These are phyloP conservation scores for Leptopilina clavipes DNA, from an alignment of 1,140 invertebrate genomes.

Conservation along the genomic window DNA sequence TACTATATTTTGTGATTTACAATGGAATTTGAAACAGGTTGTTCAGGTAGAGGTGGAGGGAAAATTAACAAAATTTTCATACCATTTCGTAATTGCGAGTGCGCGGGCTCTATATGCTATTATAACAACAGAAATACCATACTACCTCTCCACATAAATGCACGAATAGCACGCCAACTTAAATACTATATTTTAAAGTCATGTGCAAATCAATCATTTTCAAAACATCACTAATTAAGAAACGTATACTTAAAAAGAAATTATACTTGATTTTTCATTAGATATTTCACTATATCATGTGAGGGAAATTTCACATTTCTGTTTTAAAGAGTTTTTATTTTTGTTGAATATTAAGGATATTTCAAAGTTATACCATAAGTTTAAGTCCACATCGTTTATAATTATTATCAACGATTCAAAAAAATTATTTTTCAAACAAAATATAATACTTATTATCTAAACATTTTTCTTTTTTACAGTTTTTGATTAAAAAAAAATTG, in stretches of 20 bases:
- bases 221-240: background rate
- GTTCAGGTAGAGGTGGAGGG: background rate
- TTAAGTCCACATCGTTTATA: too few relatives aligned
- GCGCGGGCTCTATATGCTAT: background rate
- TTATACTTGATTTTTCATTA: background rate
- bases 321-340: too few relatives aligned
- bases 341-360: too few relatives aligned
- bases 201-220: conserved; percentile 11
- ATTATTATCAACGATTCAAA: too few relatives aligned
- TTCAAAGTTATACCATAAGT: too few relatives aligned
- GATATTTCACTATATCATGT: too few relatives aligned
- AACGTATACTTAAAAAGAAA: background rate
- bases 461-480: too few relatives aligned
- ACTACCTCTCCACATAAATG: background rate
- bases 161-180: background rate
- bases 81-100: background rate
- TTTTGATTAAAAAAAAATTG: too few relatives aligned
- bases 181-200: background rate
- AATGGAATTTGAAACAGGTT: background rate
- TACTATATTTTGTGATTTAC: background rate
- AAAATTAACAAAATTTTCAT: conserved; percentile 9
- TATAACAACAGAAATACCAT: background rate
- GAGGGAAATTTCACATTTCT: too few relatives aligned
- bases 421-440: too few relatives aligned
- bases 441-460: too few relatives aligned